Conservation (phyloP, 2,113 vertebrate genomes). For the Candoia aspera region DNA sequence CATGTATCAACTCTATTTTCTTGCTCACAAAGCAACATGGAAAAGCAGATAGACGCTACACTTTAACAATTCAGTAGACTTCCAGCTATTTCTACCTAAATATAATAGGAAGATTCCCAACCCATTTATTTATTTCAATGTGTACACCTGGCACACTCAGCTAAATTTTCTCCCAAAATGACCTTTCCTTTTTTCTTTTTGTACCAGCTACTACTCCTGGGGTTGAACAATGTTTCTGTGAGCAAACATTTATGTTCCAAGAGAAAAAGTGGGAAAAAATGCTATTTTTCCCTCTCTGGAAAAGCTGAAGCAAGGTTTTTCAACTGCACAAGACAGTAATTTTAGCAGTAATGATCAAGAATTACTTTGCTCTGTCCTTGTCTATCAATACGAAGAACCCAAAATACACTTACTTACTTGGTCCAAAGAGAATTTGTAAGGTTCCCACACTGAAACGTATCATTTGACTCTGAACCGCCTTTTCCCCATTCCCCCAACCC, state of each 20-base stretch:
- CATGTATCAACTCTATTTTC: background rate
- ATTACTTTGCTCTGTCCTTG: background rate
- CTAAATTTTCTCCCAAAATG: background rate
- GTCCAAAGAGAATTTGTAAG: conserved; percentile 4
- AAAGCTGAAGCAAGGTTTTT: background rate
- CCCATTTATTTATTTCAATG: background rate
- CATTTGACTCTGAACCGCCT: background rate
- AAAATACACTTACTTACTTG: conserved; percentile 22
- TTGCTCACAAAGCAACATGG: background rate
- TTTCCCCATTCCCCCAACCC: background rate
- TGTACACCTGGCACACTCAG: background rate
- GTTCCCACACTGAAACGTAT: background rate
- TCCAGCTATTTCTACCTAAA: background rate
- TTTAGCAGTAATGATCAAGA: background rate
- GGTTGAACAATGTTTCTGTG: background rate
- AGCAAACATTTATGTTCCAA: background rate
- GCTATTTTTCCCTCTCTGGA: background rate
- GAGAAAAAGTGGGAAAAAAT: background rate
- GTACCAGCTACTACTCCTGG: background rate
- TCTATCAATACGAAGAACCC: background rate
- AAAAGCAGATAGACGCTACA: background rate
- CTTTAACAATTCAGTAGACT: background rate
- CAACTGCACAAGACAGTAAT: background rate
- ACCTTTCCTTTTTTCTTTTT: background rate
- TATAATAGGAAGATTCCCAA: background rate